Conservation (phyloP, 2,113 vertebrate species). For the Scolopax mira region DNA sequence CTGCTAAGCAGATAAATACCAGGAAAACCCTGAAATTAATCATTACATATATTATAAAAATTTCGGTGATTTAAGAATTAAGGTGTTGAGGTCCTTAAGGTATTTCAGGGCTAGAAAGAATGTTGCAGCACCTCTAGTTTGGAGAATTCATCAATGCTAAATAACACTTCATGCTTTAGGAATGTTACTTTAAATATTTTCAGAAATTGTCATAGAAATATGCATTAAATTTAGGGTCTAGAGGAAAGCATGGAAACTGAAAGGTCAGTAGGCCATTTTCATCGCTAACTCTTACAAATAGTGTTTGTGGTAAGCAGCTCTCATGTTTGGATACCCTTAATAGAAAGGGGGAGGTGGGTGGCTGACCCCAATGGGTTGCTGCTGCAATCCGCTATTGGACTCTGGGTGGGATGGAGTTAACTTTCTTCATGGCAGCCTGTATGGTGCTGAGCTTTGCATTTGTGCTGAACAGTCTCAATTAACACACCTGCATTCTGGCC, state of each 20-base stretch:
- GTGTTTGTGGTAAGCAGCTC: not conserved
- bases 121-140: not conserved
- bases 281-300: not conserved
- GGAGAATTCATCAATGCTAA: not conserved
- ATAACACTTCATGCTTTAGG: not conserved
- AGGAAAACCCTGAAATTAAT: not conserved
- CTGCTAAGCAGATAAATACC: not conserved
- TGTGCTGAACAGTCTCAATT: not conserved
- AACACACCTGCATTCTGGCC: not conserved
- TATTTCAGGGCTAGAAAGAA: not conserved
- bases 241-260: not conserved
- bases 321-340: not conserved
- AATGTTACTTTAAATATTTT: not conserved
- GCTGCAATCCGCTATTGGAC: not conserved
- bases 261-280: not conserved
- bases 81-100: not conserved
- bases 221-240: not conserved
- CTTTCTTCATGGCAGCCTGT: not conserved
- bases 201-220: not conserved
- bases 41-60: not conserved
- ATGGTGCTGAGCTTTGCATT: not conserved
- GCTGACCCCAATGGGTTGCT: not conserved
- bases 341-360: not conserved
- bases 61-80: not conserved
- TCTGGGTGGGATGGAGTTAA: not conserved